Conservation (phyloP, 1,140 invertebrate species). For the Conus ventricosus region DNA sequence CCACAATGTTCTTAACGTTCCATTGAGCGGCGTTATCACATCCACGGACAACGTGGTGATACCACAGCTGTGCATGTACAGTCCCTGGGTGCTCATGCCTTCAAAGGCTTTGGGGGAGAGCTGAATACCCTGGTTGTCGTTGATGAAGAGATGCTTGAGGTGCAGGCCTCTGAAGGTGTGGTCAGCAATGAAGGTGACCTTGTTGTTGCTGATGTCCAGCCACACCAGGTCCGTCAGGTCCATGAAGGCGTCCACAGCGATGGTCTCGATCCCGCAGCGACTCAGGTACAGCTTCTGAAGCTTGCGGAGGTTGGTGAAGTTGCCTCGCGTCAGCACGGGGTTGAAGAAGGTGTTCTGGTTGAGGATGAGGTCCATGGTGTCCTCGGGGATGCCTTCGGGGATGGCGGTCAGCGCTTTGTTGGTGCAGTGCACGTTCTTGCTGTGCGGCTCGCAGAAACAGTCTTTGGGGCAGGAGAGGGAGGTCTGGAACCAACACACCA, state of each 20-base stretch:
- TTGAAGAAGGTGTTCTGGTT: slow-evolving; percentile 70
- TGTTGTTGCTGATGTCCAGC: slow-evolving; percentile 73
- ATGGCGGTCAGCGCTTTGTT: slow-evolving; percentile 65
- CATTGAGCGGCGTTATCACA: slow-evolving; percentile 67
- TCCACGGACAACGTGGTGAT: slow-evolving; percentile 62
- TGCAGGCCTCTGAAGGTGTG: slow-evolving; percentile 70
- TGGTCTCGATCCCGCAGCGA: slow-evolving; percentile 70
- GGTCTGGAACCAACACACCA: slow-evolving; percentile 29
- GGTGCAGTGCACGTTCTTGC: slow-evolving; percentile 70
- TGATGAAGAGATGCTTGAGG: slow-evolving; percentile 70
- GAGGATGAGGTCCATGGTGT: slow-evolving; percentile 69
- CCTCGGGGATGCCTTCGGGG: slow-evolving; percentile 66
- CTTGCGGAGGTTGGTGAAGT: slow-evolving; percentile 64
- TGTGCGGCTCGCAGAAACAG: slow-evolving; percentile 70
- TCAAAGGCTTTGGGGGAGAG: slow-evolving; percentile 66
- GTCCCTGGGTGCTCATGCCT: slow-evolving; percentile 67
- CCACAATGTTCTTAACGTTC: slow-evolving; percentile 68
- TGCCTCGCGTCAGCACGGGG: slow-evolving; percentile 56
- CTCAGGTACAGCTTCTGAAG: slow-evolving; percentile 71
- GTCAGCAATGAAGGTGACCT: slow-evolving; percentile 65
- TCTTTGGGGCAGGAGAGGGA: slow-evolving; percentile 60
- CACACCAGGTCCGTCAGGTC: slow-evolving; percentile 68
- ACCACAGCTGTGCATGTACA: slow-evolving; percentile 70
- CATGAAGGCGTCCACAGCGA: slow-evolving; percentile 69
- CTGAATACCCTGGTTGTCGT: slow-evolving; percentile 69